Evolutionary conservation across 1,140 invertebrate genomes (phyloP), one percentile per base, ranked within the genome.

Genomic region (Lordiphosa clarofinis): DNA sequence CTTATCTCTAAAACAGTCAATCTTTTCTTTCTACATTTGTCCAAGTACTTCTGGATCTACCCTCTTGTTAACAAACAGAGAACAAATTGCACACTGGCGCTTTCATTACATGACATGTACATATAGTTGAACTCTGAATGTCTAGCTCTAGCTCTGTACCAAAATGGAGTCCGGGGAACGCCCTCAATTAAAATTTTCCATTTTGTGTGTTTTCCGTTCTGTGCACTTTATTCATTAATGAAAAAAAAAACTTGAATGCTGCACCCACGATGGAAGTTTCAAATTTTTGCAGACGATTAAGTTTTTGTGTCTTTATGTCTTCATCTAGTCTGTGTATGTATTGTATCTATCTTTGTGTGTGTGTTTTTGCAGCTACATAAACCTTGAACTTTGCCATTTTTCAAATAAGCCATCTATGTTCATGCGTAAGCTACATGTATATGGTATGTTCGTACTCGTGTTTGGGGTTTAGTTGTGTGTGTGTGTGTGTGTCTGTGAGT

Each of bases 361-460:
- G 13, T 60, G 49, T 47, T 40, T 44, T 19, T 50, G 37, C 52
- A 56, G 62, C 52, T 57, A 49, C 50, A 56, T 39, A 38, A 74
- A 61, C 78, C 76, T 82, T 82, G 76, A 82, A 82, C 76, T 72
- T 50, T 82, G 72, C 54, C 76, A 84, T 82, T 81, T 75, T 40
- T 36, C 36, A 40, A 48, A 61, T 56, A 69, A 56, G 52, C 47
- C 31, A 55, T 24, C 63, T 59, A 63, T 40, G 40, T 21, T 37
- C 35, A 43, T 61, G 28, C 28, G 28, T 33, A 49, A 36, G 37
- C 48, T 46, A 58, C 19, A 42, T 50, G 40, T 35, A 38, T 54
- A 61, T 54, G 44, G 39, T 55, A 49, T 57, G 52, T 60, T 40
- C 36, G 37, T 36, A 38, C 31, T 28, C 19, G 31, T 48, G 55